Conservation (phyloP, 2,113 vertebrate species). For the Dipodomys stephensi region DNA sequence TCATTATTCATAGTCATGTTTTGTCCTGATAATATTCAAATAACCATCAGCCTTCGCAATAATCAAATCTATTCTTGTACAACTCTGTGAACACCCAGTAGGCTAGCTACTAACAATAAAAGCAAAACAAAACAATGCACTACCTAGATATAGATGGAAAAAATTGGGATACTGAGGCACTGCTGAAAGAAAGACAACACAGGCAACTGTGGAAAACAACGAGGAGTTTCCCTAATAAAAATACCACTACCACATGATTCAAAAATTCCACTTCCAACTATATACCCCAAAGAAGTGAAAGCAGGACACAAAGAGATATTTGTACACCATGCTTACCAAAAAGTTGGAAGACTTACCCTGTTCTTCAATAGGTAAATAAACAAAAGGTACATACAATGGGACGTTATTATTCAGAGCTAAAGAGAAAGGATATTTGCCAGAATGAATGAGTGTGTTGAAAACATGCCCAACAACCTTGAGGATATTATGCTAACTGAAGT, state of each 20-base stretch:
- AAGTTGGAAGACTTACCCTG: neutral
- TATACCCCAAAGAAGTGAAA: neutral
- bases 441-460: neutral
- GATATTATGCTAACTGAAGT: neutral
- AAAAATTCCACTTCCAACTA: neutral
- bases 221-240: neutral
- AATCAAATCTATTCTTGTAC: neutral
- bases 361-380: neutral
- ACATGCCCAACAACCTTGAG: neutral
- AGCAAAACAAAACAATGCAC: neutral
- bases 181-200: neutral
- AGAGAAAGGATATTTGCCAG: neutral
- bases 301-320: neutral
- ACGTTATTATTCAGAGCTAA: neutral
- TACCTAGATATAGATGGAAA: neutral
- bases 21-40: neutral
- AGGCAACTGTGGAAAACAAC: neutral
- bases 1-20: neutral
- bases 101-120: neutral
- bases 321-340: neutral
- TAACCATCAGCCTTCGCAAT: neutral
- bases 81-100: neutral
- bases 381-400: neutral
- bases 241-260: neutral
- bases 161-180: neutral